phyloP scores from a whole-genome alignment of 1,140 invertebrate genomes.

The Magallana angulata region DNA sequence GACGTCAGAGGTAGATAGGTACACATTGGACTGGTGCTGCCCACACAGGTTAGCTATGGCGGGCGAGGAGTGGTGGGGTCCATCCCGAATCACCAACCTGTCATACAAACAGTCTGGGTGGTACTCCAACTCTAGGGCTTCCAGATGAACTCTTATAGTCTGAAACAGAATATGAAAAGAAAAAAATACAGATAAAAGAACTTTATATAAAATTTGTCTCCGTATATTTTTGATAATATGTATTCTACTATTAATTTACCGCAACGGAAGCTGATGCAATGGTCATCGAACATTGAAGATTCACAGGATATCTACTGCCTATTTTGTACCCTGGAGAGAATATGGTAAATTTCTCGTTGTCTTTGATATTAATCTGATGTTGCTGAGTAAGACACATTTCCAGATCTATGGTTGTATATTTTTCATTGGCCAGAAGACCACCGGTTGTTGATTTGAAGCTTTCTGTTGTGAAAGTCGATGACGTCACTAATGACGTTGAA shows the following conservation, averaged over 20 bases:
- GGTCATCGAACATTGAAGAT: neutral
- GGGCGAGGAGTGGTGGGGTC: neutral
- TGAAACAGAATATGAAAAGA: neutral
- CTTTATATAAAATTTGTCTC: too few relatives aligned
- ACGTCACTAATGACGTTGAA: neutral
- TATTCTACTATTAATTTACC: too few relatives aligned
- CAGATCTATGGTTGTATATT: neutral
- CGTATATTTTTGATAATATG: too few relatives aligned
- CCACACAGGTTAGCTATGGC: neutral
- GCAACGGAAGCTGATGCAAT: neutral
- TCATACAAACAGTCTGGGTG: neutral
- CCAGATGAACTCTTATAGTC: neutral
- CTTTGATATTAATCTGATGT: neutral
- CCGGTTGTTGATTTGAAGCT: neutral
- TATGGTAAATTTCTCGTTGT: neutral
- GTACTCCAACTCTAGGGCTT: neutral
- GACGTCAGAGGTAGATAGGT: neutral
- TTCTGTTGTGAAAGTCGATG: neutral
- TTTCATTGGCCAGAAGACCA: neutral
- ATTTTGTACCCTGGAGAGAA: neutral
- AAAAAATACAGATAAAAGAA: too few relatives aligned
- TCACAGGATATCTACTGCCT: neutral
- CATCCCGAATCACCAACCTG: constrained; percentile 2
- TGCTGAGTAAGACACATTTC: neutral
- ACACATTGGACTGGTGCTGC: neutral